Percentiles rank a stretch among this genome's conserved stretches.
phyloP scores from a whole-genome alignment of 1,140 invertebrate genomes.

The Achroia grisella region DNA sequence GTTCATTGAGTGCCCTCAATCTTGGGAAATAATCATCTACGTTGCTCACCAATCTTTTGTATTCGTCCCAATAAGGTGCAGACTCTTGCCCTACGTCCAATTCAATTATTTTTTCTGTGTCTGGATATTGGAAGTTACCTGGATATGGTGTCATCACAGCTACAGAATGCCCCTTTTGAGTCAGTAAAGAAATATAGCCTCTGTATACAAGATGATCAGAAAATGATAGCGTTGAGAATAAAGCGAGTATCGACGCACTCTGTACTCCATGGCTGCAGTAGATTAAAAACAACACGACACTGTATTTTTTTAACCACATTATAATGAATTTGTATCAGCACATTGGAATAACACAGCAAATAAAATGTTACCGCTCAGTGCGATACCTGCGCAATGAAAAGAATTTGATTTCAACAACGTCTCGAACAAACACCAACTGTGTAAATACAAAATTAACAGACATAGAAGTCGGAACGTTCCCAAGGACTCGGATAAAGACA shows the following conservation, averaged over 20 bases:
- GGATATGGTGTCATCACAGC: slow-evolving; percentile 64
- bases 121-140: slow-evolving; percentile 46
- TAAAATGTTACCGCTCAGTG: neutral
- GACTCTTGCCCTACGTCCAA: slow-evolving; percentile 49
- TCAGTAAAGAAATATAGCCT: slow-evolving; percentile 43
- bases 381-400: neutral
- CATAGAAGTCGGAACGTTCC: no score
- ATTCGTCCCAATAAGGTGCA: slow-evolving; percentile 45
- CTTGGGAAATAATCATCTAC: slow-evolving; percentile 47
- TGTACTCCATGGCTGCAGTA: slow-evolving; percentile 21
- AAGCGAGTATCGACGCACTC: slow-evolving; percentile 51
- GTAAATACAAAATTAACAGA: neutral
- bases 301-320: slow-evolving; percentile 28
- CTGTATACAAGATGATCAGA: slow-evolving; percentile 54
- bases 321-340: neutral
- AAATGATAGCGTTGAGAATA: slow-evolving; percentile 60
- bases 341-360: neutral
- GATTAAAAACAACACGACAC: slow-evolving; percentile 20
- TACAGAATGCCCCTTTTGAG: slow-evolving; percentile 41
- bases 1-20: slow-evolving; percentile 38
- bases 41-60: slow-evolving; percentile 34
- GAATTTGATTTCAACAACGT: neutral
- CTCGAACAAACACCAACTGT: neutral
- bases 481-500: no score
- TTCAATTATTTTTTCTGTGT: slow-evolving; percentile 45